Evolutionary conservation across 2,113 vertebrate species (phyloP).

Genomic region (Ageneiosus marmoratus): DNA sequence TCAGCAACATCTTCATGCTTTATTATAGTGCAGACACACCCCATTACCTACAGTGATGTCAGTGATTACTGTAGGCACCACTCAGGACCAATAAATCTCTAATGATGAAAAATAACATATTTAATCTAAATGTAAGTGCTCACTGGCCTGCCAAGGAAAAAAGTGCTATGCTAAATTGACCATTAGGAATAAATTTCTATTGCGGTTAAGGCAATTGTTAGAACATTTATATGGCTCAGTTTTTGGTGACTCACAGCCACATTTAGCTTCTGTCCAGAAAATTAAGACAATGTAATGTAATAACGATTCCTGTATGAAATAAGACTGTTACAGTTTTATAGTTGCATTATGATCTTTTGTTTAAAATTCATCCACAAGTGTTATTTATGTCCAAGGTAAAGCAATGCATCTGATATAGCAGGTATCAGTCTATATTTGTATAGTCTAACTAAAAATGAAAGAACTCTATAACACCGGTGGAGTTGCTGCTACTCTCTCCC

Average conservation of each 20-base stretch:
- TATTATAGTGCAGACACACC: slow-evolving; percentile 21
- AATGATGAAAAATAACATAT: slow-evolving; percentile 27
- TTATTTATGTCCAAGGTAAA: neutral
- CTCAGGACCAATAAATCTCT: slow-evolving; percentile 32
- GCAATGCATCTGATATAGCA: neutral
- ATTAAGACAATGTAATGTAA: neutral
- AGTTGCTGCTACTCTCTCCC: neutral
- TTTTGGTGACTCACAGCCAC: neutral
- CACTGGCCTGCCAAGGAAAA: slow-evolving; percentile 29
- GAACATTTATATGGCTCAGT: neutral
- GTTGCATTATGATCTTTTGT: neutral
- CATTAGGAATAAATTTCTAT: slow-evolving; percentile 27
- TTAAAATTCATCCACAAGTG: neutral
- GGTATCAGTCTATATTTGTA: neutral
- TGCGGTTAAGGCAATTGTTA: neutral
- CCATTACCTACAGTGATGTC: slow-evolving; percentile 44
- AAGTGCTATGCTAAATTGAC: slow-evolving; percentile 10
- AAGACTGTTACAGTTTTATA: too few species aligned
- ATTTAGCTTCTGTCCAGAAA: slow-evolving; percentile 20
- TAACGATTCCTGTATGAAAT: neutral
- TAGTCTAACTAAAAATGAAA: neutral
- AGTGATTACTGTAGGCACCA: slow-evolving; percentile 27
- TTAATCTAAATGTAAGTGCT: slow-evolving; percentile 1
- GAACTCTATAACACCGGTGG: neutral
- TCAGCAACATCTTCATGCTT: slow-evolving; percentile 11